Evolutionary conservation across 2,888 invertebrate species (phyloP), one percentile per base, ranked within the genome.

Genomic region (Cheilosia grossa): DNA sequence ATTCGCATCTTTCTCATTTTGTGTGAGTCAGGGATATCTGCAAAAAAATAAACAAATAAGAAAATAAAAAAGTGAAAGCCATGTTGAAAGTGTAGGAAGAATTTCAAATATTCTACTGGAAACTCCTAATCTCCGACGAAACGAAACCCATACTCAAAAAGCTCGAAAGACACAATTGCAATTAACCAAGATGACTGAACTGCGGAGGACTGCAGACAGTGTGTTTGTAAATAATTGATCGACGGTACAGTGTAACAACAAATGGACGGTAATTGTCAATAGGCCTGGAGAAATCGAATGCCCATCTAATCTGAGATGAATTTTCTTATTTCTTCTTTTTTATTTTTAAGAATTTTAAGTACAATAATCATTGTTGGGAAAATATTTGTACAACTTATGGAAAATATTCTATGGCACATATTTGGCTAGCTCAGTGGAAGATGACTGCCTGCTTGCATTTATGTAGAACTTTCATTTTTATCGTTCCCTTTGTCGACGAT

Each of bases 1-100:
- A 88, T 89, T 87, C 89, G 89, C 90, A 90, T 89, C 86, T 87
- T 88, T 81, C 82, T 82, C 81, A 85, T 87, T 21, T 61, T 80
- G 67, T 72, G 75, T 61, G 47, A 56, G 61, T 82, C 49, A 27
- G 51, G 59, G 64, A 63, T 75, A 54, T 64, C 86, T 87, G 81
- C 17, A 80, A 83, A 72, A 42, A 49, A 53, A 63, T 24, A 58
- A 72, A 56, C 66, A 37, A 30, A 66, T 53, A 69, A 73, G 51
- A 72, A 13, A 44, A 59, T 61, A 24, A 75, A 30, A 56, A 61
- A 82, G 69, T 87, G 86, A 86, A 87, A 80, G 74, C 77, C 21
- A 51, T 24, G 19, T 80, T 42, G 7, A 61, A 63, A 44, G 15
- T 37, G 63, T 59, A 2, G 37, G 42, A 69, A 54, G 64, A 83